Evolutionary conservation across 2,888 invertebrate species (phyloP).

Genomic region (Dyspetes luteomarginatus): DNA sequence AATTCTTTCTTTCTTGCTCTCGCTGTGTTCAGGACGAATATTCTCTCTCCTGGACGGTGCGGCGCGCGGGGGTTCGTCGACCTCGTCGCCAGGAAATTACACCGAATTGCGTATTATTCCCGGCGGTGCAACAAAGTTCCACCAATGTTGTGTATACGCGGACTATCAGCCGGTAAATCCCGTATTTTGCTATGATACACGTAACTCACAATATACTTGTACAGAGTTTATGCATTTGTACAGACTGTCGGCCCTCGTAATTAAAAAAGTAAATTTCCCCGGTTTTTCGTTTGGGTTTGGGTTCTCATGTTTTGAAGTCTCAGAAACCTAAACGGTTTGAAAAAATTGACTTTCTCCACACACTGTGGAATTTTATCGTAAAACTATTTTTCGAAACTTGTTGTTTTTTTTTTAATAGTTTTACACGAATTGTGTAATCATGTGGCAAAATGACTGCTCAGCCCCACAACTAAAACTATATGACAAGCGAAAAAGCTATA

Average conservation of each 20-base stretch:
- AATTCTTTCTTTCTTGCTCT: constrained; percentile 29
- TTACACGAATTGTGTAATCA: no score
- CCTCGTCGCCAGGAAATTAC: constrained; percentile 78
- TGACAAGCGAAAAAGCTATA: no score
- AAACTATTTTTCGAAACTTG: no score
- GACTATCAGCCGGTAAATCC: constrained; percentile 44
- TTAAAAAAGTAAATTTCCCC: background rate
- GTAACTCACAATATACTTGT: background rate
- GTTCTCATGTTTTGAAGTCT: no score
- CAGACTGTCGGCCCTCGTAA: background rate
- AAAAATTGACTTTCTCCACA: no score
- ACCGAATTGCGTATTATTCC: constrained; percentile 78
- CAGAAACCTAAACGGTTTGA: no score
- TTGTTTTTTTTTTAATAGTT: no score
- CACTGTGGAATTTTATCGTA: no score
- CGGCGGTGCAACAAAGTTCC: constrained; percentile 65
- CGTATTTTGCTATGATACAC: constrained; percentile 16
- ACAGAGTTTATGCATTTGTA: background rate
- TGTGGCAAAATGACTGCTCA: no score
- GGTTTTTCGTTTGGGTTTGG: no score
- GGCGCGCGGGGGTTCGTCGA: constrained; percentile 76
- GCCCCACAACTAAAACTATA: no score
- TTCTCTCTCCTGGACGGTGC: constrained; percentile 70
- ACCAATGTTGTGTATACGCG: constrained; percentile 5
- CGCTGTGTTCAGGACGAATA: constrained; percentile 68